Conservation (phyloP, 2,888 invertebrate species). For the Achlya flavicornis region DNA sequence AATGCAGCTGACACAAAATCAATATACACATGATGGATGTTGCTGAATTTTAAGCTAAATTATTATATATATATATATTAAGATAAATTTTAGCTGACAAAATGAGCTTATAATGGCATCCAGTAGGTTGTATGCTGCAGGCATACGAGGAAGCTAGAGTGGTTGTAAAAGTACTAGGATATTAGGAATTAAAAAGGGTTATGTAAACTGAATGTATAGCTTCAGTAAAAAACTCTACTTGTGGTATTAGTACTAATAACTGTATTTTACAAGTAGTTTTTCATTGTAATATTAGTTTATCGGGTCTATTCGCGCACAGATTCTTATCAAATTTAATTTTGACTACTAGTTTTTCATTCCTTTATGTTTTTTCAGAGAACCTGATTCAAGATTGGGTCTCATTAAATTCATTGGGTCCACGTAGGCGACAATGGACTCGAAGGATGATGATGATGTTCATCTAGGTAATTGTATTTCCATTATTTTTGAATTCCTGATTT, state of each 20-base stretch:
- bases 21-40: constrained; percentile 78
- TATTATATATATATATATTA: too few species aligned
- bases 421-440: too few species aligned
- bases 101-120: constrained; percentile 75
- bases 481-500: background rate
- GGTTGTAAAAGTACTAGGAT: background rate
- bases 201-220: too few species aligned
- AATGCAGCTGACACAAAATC: constrained; percentile 78
- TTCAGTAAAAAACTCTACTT: too few species aligned
- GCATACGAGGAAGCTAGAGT: constrained; percentile 26
- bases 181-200: background rate
- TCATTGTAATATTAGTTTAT: too few species aligned
- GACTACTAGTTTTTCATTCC: background rate
- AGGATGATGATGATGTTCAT: background rate
- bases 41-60: constrained; percentile 76
- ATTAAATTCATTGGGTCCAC: too few species aligned
- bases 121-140: constrained; percentile 24
- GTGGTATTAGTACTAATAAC: background rate
- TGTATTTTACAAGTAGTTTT: background rate
- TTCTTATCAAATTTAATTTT: too few species aligned
- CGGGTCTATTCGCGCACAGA: too few species aligned
- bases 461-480: background rate
- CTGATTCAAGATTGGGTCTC: background rate
- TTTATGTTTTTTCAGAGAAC: background rate
- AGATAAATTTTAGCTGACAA: constrained; percentile 71